Evolutionary conservation across 2,113 vertebrate species (phyloP), one percentile per base, ranked within the genome.

Genomic region (Falcunculus frontatus): DNA sequence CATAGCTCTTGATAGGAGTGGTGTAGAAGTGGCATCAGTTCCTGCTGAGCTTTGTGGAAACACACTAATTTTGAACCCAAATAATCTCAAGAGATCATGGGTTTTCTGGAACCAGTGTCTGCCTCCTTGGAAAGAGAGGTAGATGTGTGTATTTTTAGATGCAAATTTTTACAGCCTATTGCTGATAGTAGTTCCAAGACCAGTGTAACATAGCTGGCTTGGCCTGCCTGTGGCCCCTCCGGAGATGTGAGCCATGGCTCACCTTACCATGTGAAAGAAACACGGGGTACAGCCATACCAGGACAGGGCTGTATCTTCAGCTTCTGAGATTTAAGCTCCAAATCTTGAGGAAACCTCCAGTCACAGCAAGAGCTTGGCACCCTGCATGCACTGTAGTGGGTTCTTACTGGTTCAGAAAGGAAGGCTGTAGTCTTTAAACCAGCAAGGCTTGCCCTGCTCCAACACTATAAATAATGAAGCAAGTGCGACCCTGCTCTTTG

Each of bases 211-310:
- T 0, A 30, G 39, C 37, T n/a, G 52, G 29, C 9, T 5, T 64
- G 84, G n/a, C 30, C n/a, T 37, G 29, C 46, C n/a, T 11, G 13
- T 13, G 53, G 49, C 20, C 32, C 37, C 16, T 33, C 19, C 57
- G 22, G 32, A 35, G 57, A 1, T 4, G 1, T 10, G 25, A 87
- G 74, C 49, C 13, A 0, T 3, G 44, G 27, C 68, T 78, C 56
- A 6, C 16, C 4, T 8, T 19, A 0, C 17, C 1, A 3, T 0
- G 2, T 17, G 25, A 7, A 46, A 20, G 11, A 29, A 68, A 16
- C 19, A 0, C 3, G 3, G 22, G 15, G 4, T 11, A 2, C 39
- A 10, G 0, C 4, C 32, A 3, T 0, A 27, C 4, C 63, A 57
- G 33, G 13, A 12, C 35, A 21, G 29, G 32, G 53, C 53, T 4